Conservation (phyloP, 2,797 vertebrate species). For the Sphaeramia orbicularis region DNA sequence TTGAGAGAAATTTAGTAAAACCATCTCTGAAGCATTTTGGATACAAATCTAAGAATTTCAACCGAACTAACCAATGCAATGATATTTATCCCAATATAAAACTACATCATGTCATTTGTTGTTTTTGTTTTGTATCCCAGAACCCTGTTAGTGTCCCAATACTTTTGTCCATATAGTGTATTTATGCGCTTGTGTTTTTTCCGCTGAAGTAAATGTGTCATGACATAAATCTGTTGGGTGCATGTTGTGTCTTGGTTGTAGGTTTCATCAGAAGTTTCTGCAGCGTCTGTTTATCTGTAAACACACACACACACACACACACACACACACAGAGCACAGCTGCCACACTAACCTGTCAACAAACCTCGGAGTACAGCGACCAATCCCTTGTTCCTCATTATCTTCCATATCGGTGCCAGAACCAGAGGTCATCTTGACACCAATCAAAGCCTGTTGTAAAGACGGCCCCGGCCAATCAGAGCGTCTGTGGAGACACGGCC, state of each 20-base stretch:
- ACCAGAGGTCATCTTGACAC: constrained; percentile 6
- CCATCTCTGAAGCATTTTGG: too few relatives aligned
- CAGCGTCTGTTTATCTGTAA: constrained; percentile 1
- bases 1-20: too few relatives aligned
- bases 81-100: too few relatives aligned
- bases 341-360: constrained; percentile 10
- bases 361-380: background rate
- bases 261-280: background rate
- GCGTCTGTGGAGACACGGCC: background rate
- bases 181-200: too few relatives aligned
- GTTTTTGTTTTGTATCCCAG: too few relatives aligned
- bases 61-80: too few relatives aligned
- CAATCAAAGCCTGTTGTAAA: background rate
- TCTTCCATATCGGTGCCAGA: constrained; percentile 26
- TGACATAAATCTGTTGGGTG: background rate
- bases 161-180: too few relatives aligned
- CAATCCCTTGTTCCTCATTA: constrained; percentile 34
- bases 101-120: too few relatives aligned
- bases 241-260: background rate
- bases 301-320: background rate
- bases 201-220: constrained; percentile 13
- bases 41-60: too few relatives aligned
- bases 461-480: constrained; percentile 8
- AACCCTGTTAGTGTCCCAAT: too few relatives aligned
- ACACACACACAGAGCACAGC: background rate